A percentile compares a stretch with the other conserved stretches of the same genome.
Conservation (phyloP, 2,797 vertebrate species). For the Neosilurus mollespiculum region DNA sequence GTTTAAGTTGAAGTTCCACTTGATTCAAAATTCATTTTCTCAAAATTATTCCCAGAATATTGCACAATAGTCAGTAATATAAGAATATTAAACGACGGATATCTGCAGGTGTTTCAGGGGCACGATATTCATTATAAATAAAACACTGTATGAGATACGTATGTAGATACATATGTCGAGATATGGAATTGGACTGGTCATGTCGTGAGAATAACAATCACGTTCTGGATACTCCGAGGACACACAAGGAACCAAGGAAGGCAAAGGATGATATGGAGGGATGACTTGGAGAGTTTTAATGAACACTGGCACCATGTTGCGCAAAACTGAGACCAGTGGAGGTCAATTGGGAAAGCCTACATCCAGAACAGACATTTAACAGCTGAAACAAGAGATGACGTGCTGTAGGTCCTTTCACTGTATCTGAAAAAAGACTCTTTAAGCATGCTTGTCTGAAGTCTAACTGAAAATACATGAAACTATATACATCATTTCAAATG, state of each 20-base stretch:
- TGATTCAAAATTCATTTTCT: neutral
- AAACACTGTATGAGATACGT: neutral
- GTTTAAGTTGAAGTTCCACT: neutral
- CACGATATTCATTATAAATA: neutral
- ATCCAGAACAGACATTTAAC: too few relatives aligned
- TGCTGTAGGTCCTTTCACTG: neutral
- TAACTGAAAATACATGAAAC: neutral
- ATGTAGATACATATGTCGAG: too few relatives aligned
- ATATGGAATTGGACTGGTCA: too few relatives aligned
- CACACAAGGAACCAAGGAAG: too few relatives aligned
- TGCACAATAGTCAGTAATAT: neutral
- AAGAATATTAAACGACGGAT: neutral
- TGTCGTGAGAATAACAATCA: too few relatives aligned
- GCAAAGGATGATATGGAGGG: too few relatives aligned
- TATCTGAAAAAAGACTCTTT: conserved; percentile 3
- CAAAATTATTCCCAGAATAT: neutral
- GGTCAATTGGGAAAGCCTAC: too few relatives aligned
- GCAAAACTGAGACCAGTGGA: too few relatives aligned
- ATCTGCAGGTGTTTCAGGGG: neutral
- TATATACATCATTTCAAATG: neutral
- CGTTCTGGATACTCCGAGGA: too few relatives aligned
- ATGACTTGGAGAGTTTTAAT: too few relatives aligned
- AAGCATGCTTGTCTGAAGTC: neutral
- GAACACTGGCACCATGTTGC: too few relatives aligned
- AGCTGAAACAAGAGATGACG: too few relatives aligned